Conservation (phyloP, 2,797 vertebrate genomes). For the Sparidentex hasta region DNA sequence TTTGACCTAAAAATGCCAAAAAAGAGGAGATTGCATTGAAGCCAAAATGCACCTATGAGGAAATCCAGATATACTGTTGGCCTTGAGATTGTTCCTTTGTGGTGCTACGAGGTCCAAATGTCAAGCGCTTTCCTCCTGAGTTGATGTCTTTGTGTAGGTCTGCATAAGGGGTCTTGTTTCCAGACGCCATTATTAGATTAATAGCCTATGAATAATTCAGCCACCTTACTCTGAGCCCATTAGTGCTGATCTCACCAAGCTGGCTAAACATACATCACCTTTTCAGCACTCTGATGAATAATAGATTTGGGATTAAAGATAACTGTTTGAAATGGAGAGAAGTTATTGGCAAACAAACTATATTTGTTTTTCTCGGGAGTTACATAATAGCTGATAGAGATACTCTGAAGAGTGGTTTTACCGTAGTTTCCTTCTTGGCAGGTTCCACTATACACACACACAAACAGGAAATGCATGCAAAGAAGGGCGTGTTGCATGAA, state of each 20-base stretch:
- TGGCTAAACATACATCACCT: slow-evolving; percentile 73
- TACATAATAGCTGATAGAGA: slow-evolving; percentile 41
- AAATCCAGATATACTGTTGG: slow-evolving; percentile 34
- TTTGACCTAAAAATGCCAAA: slow-evolving; percentile 44
- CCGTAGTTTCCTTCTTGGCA: slow-evolving; percentile 26
- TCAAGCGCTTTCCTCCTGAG: slow-evolving; percentile 78
- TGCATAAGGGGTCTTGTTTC: slow-evolving; percentile 76
- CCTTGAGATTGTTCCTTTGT: slow-evolving; percentile 68
- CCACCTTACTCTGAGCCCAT: slow-evolving; percentile 72
- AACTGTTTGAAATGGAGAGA: slow-evolving; percentile 53
- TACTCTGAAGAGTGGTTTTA: slow-evolving; percentile 36
- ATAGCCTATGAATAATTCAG: slow-evolving; percentile 81
- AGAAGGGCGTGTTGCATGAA: slow-evolving; percentile 43
- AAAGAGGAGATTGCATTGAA: slow-evolving; percentile 44
- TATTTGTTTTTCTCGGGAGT: slow-evolving; percentile 55
- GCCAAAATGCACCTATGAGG: slow-evolving; percentile 41
- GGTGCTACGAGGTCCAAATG: slow-evolving; percentile 85
- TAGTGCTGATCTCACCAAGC: slow-evolving; percentile 73
- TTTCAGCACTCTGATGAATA: slow-evolving; percentile 74
- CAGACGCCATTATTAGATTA: slow-evolving; percentile 82
- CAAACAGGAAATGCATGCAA: slow-evolving; percentile 29
- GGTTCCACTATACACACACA: slow-evolving; percentile 5
- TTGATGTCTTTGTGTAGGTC: slow-evolving; percentile 78
- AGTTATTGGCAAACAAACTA: slow-evolving; percentile 65
- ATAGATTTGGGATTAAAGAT: slow-evolving; percentile 76